Base-by-base conservation (phyloP, 2,113 vertebrate species). In the Menura novaehollandiae region DNA sequence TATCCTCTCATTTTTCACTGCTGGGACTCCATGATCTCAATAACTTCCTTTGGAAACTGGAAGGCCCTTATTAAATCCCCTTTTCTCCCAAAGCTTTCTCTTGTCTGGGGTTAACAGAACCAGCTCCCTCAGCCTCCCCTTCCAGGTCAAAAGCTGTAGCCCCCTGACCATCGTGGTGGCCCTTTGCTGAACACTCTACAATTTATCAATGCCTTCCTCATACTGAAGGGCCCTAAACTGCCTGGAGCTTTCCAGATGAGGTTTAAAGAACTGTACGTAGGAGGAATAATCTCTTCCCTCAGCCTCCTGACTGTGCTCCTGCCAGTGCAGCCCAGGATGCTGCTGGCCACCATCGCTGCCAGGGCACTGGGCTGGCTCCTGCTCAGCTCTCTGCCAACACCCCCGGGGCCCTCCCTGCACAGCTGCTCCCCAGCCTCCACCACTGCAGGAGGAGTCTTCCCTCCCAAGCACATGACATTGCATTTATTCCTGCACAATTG, bases 281-380 rank as follows among this genome's bases (percentile, higher is more conserved):
- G 35, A 18, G 33, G 15, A 24, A 49, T 58, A 43, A 72, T 21
- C 30, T 44, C 59, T 9, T 91, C 11, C 49, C 39, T 59, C 59
- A 55, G 10, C 51, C 32, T 68, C 23, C 28, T 49, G 28, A 30
- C 66, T 46, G 15, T 39, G 51, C 5, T 89, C 22, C 12, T 51
- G 23, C 11, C 18, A 73, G 55, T 13, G 47, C 21, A 84, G 35
- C 41, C 72, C 35, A 84, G 28, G 58, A 39, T 68, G 30, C 33
- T 2, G 0, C 41, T 51, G 46, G 51, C 30, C 7, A 1, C 10
- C 3, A 1, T 9, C 66, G 37, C 28, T 69, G 51, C 44, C 55
- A 33, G 16, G 66, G 53, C 47, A 68, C 23, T 0, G 13, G 30
- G 37, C 55, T 55, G 88, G 49, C 26, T 89, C 59, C 55, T 7